Evolutionary conservation across 2,888 invertebrate genomes (phyloP), one percentile per base, ranked within the genome.

Genomic region (Agrochola circellaris): DNA sequence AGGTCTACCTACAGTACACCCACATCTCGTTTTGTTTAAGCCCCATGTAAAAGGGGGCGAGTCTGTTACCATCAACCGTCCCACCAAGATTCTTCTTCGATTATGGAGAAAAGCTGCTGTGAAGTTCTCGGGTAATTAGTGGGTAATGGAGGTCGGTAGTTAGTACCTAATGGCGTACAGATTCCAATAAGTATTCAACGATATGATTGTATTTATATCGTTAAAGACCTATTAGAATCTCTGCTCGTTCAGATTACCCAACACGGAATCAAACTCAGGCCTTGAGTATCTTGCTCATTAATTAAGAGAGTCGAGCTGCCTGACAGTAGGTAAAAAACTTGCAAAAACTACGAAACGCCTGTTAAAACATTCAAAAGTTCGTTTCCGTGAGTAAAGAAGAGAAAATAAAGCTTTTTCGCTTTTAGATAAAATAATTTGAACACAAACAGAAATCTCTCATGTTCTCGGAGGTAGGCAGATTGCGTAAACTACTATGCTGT

Each of bases 261-360:
- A 58, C 48, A 54, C 81, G 73, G 72, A 81, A 45, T 80, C 20
- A 70, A 68, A 42, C 42, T 23, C 13, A 34, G 58, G n/a, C 79
- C 69, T 78, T 78, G 73, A 81, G 11, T 30, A 13, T 26, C 34
- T 48, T 42, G 34, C 42, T 60, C 8, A 58, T 65, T 81, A 58
- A 64, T 42, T 75, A 62, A 30, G 15, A 54, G 20, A 13, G 15
- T 65, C 48, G n/a, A 64, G 9, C 20, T 23, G 45, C n/a, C 15
- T 26, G 51, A 42, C 42, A 20, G 9, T 15, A 45, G 5, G 45
- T 45, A 45, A 17, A 61, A 76, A 61, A 38, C 17, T 30, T 20
- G n/a, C 26, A 80, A 81, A 81, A 81, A 81, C 51, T n/a, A 54
- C 17, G 17, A 51, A 51, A 56, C 15, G 38, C n/a, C 20, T 58